Evolutionary conservation across 2,888 invertebrate species (phyloP).

Genomic region (Archips xylosteana): DNA sequence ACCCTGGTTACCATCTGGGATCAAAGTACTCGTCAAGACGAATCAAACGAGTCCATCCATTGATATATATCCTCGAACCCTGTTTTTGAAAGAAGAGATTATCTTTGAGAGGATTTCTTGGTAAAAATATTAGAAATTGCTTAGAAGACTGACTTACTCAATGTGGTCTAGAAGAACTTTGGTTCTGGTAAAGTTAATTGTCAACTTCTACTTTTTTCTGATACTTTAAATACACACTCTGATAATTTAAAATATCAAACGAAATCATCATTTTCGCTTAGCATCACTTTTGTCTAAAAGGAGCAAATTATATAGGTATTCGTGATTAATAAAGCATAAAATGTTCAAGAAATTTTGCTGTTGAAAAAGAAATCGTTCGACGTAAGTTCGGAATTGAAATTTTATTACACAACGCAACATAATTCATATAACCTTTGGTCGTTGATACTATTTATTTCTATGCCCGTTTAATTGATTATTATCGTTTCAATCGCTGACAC

Average conservation of each 20-base stretch:
- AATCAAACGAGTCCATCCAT: no score
- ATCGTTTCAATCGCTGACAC: slow-evolving; percentile 16
- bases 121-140: not conserved
- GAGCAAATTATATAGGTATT: not conserved
- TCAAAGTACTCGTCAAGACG: no score
- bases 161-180: no score
- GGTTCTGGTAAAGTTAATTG: no score
- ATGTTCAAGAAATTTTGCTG: not conserved
- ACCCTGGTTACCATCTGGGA: no score
- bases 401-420: not conserved
- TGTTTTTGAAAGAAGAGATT: not conserved
- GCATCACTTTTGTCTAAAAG: not conserved
- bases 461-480: slow-evolving; percentile 16
- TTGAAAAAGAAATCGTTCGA: not conserved
- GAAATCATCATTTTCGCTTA: no score
- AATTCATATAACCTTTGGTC: not conserved
- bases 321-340: not conserved
- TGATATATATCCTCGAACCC: no score
- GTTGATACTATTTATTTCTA: not conserved
- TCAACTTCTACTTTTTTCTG: no score
- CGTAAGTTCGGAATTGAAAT: not conserved
- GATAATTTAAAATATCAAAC: no score
- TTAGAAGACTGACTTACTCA: not conserved
- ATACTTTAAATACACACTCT: no score
- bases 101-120: not conserved